Evolutionary conservation across 1,140 invertebrate genomes (phyloP).

Genomic region (Drosophila subobscura): DNA sequence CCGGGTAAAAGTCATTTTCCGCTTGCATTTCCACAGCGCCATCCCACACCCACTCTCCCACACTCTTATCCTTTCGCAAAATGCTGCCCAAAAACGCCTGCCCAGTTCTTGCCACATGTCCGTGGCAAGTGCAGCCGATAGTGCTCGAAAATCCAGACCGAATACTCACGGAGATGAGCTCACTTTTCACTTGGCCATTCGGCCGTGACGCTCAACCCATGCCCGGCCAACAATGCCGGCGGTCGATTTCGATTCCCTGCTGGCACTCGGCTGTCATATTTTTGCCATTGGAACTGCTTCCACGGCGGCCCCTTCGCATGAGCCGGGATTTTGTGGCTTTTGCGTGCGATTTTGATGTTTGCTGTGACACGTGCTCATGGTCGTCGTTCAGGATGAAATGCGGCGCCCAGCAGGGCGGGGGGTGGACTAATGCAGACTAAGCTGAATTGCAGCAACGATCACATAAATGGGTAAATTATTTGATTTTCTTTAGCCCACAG

Average conservation of each 20-base stretch:
- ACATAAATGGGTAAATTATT: conserved; percentile 39
- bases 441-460: conserved; percentile 13
- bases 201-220: conserved; percentile 35
- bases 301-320: background rate
- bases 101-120: conserved; percentile 20
- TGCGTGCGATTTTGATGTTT: conserved; percentile 48
- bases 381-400: conserved; percentile 27
- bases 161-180: conserved; percentile 8
- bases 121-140: conserved; percentile 43
- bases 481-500: conserved; percentile 15
- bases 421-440: background rate
- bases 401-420: background rate
- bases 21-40: conserved; percentile 69
- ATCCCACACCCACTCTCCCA: conserved; percentile 3
- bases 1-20: conserved; percentile 72
- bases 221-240: conserved; percentile 45
- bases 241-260: conserved; percentile 29
- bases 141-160: conserved; percentile 18
- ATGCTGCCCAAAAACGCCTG: conserved; percentile 39
- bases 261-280: conserved; percentile 45
- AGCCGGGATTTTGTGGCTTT: conserved; percentile 33
- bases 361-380: conserved; percentile 33
- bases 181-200: conserved; percentile 50
- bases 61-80: conserved; percentile 28
- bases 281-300: conserved; percentile 10